phyloP scores from a whole-genome alignment of 37 sponge, comb jelly and placozoan genomes.

The Cliona cf. orientalis region DNA sequence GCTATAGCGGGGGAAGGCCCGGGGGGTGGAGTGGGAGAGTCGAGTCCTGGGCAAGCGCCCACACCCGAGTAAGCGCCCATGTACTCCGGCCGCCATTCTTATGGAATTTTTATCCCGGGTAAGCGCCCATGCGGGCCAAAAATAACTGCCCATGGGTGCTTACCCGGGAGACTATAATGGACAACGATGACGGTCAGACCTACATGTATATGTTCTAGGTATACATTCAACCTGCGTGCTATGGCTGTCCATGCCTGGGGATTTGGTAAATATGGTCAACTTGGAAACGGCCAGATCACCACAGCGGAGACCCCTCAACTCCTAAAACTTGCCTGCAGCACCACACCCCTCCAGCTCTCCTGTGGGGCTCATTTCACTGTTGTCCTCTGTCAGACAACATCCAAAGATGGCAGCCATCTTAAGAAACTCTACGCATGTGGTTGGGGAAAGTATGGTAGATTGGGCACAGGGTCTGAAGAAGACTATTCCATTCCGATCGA shows the following conservation, averaged over 20 bases:
- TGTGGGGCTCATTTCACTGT: constrained; percentile 61
- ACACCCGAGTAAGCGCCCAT: too few species aligned
- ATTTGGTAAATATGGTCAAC: constrained; percentile 70
- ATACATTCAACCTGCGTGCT: too few species aligned
- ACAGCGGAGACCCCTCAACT: constrained; percentile 30
- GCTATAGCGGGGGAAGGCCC: too few species aligned
- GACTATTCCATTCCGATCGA: constrained; percentile 26
- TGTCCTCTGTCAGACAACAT: background rate
- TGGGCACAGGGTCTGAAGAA: constrained; percentile 51
- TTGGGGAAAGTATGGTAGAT: constrained; percentile 64
- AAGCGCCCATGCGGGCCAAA: too few species aligned
- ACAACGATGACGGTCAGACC: too few species aligned
- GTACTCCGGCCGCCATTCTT: too few species aligned
- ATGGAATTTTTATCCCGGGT: too few species aligned
- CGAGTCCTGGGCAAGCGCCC: too few species aligned
- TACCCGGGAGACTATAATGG: too few species aligned
- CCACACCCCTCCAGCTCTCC: constrained; percentile 1
- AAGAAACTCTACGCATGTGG: constrained; percentile 47
- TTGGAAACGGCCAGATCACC: constrained; percentile 34
- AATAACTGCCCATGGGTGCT: too few species aligned
- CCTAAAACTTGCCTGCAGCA: background rate
- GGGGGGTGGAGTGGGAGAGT: too few species aligned
- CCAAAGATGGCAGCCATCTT: background rate
- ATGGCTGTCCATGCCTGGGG: constrained; percentile 64
- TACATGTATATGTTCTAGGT: too few species aligned